Evolutionary conservation across 2,113 vertebrate species (phyloP), one percentile per base, ranked within the genome.

Genomic region (Butorides virescens): DNA sequence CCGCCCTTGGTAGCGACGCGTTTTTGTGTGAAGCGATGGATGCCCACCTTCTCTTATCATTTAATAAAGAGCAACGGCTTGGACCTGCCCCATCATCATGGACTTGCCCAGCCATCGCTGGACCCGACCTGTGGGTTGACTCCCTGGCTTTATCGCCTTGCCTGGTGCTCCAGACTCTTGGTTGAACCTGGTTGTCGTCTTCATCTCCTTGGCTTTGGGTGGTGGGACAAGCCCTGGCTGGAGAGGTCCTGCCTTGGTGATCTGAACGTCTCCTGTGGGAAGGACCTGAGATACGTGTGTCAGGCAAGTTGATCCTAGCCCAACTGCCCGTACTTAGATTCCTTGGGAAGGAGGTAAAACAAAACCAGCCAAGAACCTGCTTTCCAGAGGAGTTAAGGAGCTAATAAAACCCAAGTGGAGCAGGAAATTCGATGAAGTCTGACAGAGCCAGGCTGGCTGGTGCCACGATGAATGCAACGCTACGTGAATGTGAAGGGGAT

Each of bases 381-480:
- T 88, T 86, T 93, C 65, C 79, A 67, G 86, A 2, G 1, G 50
- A 74, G 67, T 83, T 90, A 50, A 74, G 72, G 68, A 92, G 63
- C 87, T 71, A 55, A 59, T 67, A 77, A 93, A 86, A 88, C 46
- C 27, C 56, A 88, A 81, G 75, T 7, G 37, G 55, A 86, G 75
- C 75, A 94, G 86, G 83, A 94, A 81, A 93, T 91, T 23, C 63
- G 75, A 47, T 77, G 82, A 56, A 95, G 85, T 32, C 52, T 71
- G 36, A 17, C 8, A 26, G 56, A 73, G 75, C 82, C 55, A 52
- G 63, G 47, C 46, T 92, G 83, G 72, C 79, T 3, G 2, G 27
- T 88, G 50, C 79, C 86, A 63, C 3, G 15, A 23, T 37, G 71
- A 79, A 46, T 11, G 79, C 63, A 23, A 9, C 0, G 5, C 14